Evolutionary conservation across 92 coral and sea anemone species (phyloP).

Genomic region (Palythoa grandiflora): DNA sequence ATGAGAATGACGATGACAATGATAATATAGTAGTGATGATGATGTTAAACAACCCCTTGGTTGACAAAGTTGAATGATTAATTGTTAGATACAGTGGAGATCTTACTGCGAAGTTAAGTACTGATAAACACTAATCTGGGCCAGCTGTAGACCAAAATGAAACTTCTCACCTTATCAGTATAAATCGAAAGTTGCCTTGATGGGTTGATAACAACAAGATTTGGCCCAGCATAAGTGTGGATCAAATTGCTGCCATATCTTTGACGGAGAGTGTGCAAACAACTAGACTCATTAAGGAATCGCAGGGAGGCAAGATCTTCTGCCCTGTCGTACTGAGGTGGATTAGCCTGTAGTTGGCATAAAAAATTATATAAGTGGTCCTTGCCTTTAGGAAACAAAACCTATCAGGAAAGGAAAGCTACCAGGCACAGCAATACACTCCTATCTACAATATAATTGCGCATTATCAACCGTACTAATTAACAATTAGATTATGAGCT

Average conservation of each 20-base stretch:
- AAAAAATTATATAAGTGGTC: not conserved
- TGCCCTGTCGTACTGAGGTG: constrained; percentile 96
- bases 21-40: no score
- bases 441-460: no score
- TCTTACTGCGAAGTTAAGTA: not conserved
- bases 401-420: no score
- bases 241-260: constrained; percentile 96
- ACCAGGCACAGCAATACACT: no score
- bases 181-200: constrained; percentile 83
- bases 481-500: no score
- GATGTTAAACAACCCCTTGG: no score
- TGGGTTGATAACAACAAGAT: constrained; percentile 91
- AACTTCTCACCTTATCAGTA: constrained; percentile 80
- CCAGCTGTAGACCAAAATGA: not conserved
- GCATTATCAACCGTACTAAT: no score
- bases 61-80: no score
- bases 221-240: constrained; percentile 96
- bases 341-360: constrained; percentile 80
- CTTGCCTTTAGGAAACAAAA: not conserved
- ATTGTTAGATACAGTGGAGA: no score
- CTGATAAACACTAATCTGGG: not conserved
- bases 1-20: no score
- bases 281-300: constrained; percentile 95
- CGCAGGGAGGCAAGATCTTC: constrained; percentile 98
- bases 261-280: constrained; percentile 95